phyloP scores from a whole-genome alignment of 2,797 vertebrate genomes.

The Coilia nasus region DNA sequence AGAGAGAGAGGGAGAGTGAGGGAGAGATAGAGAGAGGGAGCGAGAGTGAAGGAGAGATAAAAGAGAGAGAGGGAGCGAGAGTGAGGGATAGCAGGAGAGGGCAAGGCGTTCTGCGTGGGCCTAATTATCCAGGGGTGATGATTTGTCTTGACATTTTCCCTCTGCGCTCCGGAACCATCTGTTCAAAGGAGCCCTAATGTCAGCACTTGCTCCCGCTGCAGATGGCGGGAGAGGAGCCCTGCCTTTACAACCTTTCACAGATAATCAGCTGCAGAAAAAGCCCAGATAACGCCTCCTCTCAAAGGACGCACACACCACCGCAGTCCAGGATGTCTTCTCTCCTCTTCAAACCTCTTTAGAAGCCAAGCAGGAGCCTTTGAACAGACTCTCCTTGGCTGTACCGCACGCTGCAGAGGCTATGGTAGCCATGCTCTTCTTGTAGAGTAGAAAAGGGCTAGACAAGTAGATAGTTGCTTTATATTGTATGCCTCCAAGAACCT shows the following conservation, averaged over 20 bases:
- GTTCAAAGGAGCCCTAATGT: slow-evolving; percentile 77
- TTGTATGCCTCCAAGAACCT: too few species aligned
- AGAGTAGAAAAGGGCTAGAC: too few species aligned
- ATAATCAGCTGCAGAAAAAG: slow-evolving; percentile 68
- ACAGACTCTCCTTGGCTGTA: too few species aligned
- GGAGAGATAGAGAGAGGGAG: slow-evolving; percentile 29
- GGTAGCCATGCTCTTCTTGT: too few species aligned
- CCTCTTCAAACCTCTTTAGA: not conserved
- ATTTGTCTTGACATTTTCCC: slow-evolving; percentile 82
- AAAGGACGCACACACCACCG: slow-evolving; percentile 31
- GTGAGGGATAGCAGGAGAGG: slow-evolving; percentile 55
- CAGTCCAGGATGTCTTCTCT: not conserved
- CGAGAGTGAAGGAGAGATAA: too few species aligned
- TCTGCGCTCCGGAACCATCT: slow-evolving; percentile 76
- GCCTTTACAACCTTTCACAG: slow-evolving; percentile 75
- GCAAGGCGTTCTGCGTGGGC: not conserved
- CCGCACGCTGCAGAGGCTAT: too few species aligned
- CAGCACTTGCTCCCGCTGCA: slow-evolving; percentile 65
- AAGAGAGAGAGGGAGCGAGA: slow-evolving; percentile 57
- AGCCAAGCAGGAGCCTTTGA: too few species aligned
- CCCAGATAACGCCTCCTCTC: not conserved
- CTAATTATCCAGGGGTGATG: slow-evolving; percentile 73
- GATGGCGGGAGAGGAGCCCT: slow-evolving; percentile 70
- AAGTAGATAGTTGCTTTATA: too few species aligned
- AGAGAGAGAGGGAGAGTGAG: too few species aligned